Base-by-base conservation (phyloP, 1,140 invertebrate species). In the Archivesica marissinica region DNA sequence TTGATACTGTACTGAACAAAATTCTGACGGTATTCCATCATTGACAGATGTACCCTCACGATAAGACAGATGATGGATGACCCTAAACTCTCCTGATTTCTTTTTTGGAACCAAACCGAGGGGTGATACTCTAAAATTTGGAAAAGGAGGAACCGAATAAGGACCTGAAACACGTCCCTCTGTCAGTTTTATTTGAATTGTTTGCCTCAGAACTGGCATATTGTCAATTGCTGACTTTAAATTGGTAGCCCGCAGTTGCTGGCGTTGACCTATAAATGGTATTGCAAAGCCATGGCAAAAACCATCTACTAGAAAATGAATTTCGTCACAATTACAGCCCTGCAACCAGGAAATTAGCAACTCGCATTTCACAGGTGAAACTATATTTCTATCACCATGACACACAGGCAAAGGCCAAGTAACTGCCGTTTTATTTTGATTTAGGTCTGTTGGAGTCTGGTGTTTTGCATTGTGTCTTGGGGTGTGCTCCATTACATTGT, bases 1-100 rank as follows among this genome's bases (percentile, higher is more conserved):
- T 52, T 52, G 47, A 80, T 88, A 83, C 17, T 50, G 54, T 23
- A 86, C 72, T 20, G 72, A 39, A 35, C 38, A 64, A 35, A 54
- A 0, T 52, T 85, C 56, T 9, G 52, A 28, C 15, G 33, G 25
- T 59, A 87, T 85, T 20, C 68, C 75, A 82, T 89, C 82, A 41
- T 88, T 87, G 3, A 87, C 54, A 0, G 83, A 88, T 7, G 47
- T 41, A 1, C 70, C 28, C 28, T 52, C 38, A 20, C 52, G 56
- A 25, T 41, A 61, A 17, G 56, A 79, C 59, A 79, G 61, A 68
- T 88, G 85, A 66, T 88, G 77, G 72, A 86, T 86, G 9, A 76
- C 11, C 3, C 70, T 6, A 41, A 80, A 74, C 35, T 86, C 9
- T 4, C 64, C 74, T 13, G n/a, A 6, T 28, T 52, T 38, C 33